Conservation (phyloP, 2,797 vertebrate genomes). For the Ctenopoma kingsleyae region DNA sequence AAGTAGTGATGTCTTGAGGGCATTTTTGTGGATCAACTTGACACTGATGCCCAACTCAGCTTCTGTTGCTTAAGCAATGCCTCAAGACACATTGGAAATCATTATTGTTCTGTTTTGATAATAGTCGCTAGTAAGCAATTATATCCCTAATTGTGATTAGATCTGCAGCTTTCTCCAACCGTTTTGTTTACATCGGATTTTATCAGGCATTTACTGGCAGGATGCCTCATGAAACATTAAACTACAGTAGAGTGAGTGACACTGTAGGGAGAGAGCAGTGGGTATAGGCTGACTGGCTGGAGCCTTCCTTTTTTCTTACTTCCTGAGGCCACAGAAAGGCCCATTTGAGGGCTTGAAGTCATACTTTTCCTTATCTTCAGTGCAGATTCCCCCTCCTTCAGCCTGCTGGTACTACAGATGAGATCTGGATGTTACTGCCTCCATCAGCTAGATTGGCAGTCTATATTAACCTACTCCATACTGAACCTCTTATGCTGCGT, state of each 20-base stretch:
- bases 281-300: constrained; percentile 18
- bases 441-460: constrained; percentile 54
- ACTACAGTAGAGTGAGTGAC: constrained; percentile 34
- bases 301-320: constrained; percentile 38
- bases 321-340: constrained; percentile 60
- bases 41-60: constrained; percentile 24
- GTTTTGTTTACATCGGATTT: constrained; percentile 45
- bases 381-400: constrained; percentile 48
- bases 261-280: not conserved
- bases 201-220: constrained; percentile 50
- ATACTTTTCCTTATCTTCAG: constrained; percentile 63
- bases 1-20: constrained; percentile 15
- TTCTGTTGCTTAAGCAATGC: constrained; percentile 25
- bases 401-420: constrained; percentile 66
- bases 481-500: constrained; percentile 31
- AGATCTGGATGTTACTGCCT: constrained; percentile 62
- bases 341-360: constrained; percentile 68
- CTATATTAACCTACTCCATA: constrained; percentile 30
- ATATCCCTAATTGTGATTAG: constrained; percentile 56
- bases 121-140: constrained; percentile 50
- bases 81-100: constrained; percentile 47
- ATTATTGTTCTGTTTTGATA: constrained; percentile 51
- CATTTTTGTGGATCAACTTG: constrained; percentile 4
- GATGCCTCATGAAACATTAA: constrained; percentile 43
- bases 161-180: constrained; percentile 30